Evolutionary conservation across 2,113 vertebrate genomes (phyloP), one percentile per base, ranked within the genome.

Genomic region (Larimichthys polyactis): DNA sequence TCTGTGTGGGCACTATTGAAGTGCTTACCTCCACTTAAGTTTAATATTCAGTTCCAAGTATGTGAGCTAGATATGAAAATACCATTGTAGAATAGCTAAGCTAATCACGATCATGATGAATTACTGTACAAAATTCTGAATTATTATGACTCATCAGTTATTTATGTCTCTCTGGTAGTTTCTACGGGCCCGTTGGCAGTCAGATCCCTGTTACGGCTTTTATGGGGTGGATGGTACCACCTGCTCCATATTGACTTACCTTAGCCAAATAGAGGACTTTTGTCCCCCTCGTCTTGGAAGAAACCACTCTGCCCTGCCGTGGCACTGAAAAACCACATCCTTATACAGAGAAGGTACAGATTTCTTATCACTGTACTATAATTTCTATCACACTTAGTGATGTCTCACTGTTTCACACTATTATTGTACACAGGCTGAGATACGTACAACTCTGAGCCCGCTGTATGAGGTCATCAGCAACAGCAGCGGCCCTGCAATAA

Each of bases 171-270:
- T 27, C 16, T 59, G 60, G 9, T 76, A 95, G 94, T 95, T 93
- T 67, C 84, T 95, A 67, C 86, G 48, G 44, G 76, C 84, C 14
- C 87, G 43, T 1, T 95, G 94, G 94, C 85, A 90, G 63, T 88
- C 92, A 29, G 94, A 95, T 81, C 87, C 93, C 16, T 95, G 94
- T 77, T 95, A 95, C 62, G 86, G 87, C 36, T 94, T 94, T 78
- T 95, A 95, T 36, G 94, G 93, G 6, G 93, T 95, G 78, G 88
- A 95, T 70, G 94, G 94, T 22, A 88, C 88, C 65, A 87, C 83
- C 68, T 95, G 94, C 82, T 94, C 94, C 65, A 84, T 95, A 71
- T 59, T 95, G 75, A 87, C 88, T 27, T 95, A 95, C 87, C 94
- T 95, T 55, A 93, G 94, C 59, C 89, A 91, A 75, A 90, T 78